Conservation (phyloP, 1,140 invertebrate genomes). For the Zeugodacus cucurbitae region DNA sequence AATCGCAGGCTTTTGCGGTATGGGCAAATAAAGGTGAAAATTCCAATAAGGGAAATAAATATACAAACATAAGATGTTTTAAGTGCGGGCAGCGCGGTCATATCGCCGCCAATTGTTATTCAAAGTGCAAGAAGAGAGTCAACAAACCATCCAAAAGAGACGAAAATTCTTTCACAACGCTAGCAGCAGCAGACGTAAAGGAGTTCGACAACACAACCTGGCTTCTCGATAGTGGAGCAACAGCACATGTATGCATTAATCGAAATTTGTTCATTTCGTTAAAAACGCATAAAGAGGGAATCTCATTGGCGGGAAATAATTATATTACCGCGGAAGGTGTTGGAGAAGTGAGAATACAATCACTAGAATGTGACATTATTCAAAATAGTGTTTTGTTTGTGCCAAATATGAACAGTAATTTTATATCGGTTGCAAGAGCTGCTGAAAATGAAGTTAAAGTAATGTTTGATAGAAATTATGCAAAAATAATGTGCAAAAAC, state of each 20-base stretch:
- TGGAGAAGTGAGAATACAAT: slow-evolving; percentile 29
- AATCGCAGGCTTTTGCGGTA: not conserved
- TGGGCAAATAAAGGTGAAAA: not conserved
- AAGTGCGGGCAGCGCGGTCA: not conserved
- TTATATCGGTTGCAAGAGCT: slow-evolving; percentile 41
- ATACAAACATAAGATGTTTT: not conserved
- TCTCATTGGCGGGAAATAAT: slow-evolving; percentile 37
- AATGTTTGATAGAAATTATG: slow-evolving; percentile 34
- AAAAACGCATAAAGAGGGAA: slow-evolving; percentile 28
- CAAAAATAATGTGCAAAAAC: slow-evolving; percentile 11
- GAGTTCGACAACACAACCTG: not conserved
- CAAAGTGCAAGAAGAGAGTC: not conserved
- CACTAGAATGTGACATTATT: not conserved
- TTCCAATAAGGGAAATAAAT: not conserved
- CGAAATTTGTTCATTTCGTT: not conserved
- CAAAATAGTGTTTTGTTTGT: slow-evolving; percentile 42
- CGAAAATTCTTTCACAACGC: not conserved
- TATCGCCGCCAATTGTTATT: not conserved
- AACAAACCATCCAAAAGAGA: not conserved
- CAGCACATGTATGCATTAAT: slow-evolving; percentile 38
- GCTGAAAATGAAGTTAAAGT: slow-evolving; percentile 41
- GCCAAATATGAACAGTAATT: slow-evolving; percentile 41
- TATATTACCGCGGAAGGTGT: not conserved
- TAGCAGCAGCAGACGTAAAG: not conserved
- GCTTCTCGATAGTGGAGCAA: slow-evolving; percentile 44